Percentiles rank a stretch among this genome's conserved stretches.
These are phyloP conservation scores for Pardalotus punctatus DNA, from an alignment of 2,113 vertebrate genomes.

Conservation along the genomic window DNA sequence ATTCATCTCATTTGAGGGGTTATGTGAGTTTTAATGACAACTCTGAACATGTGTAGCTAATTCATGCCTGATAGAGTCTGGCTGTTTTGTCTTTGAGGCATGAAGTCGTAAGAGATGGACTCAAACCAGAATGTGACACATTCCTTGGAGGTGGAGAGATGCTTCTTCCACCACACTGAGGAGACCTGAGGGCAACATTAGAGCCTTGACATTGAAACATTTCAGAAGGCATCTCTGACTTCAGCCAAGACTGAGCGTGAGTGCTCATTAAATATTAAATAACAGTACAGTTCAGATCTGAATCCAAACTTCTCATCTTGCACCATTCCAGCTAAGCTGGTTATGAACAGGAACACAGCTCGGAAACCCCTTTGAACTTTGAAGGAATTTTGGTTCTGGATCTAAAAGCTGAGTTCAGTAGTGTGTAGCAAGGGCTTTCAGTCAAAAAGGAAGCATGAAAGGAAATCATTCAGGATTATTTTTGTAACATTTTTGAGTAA, in stretches of 20 bases:
- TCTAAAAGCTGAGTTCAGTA: constrained; percentile 32
- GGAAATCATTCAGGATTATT: not conserved
- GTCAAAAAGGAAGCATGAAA: constrained; percentile 46
- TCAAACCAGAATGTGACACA: not conserved
- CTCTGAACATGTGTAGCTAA: not conserved
- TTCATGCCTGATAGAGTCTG: not conserved
- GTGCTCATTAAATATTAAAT: constrained; percentile 33
- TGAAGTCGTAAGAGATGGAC: not conserved
- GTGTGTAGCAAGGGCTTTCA: constrained; percentile 4
- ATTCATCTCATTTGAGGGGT: not conserved
- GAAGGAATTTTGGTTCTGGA: constrained; percentile 59
- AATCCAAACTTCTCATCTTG: constrained; percentile 59
- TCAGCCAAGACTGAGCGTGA: not conserved
- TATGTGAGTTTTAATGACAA: not conserved
- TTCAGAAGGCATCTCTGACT: not conserved
- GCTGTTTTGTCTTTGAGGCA: not conserved
- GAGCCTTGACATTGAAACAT: not conserved
- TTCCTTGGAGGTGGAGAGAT: not conserved
- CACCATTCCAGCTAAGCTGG: constrained; percentile 44
- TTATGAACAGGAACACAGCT: not conserved
- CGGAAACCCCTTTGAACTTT: constrained; percentile 48
- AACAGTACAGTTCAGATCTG: constrained; percentile 7
- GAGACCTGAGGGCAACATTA: not conserved
- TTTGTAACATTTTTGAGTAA: constrained; percentile 32
- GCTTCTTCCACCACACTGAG: not conserved